These are phyloP conservation scores for Carpatolechia fugitivella DNA, from an alignment of 2,888 invertebrate genomes.

Conservation along the genomic window DNA sequence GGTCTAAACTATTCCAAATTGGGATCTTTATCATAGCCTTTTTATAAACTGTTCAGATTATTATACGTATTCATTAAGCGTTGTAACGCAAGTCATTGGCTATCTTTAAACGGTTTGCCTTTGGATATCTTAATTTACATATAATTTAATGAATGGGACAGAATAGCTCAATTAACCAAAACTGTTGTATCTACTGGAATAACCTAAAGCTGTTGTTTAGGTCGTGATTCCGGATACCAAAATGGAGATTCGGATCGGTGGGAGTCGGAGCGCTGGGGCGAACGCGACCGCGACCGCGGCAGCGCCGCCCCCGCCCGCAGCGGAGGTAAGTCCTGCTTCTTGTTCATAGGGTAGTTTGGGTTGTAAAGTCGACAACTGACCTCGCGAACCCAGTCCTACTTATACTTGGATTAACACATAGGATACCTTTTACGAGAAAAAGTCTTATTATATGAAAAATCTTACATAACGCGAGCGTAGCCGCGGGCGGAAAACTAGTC, in stretches of 20 bases:
- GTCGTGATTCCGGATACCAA: constrained; percentile 72
- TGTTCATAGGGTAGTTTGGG: no score
- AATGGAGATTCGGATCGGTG: constrained; percentile 75
- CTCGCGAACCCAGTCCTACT: no score
- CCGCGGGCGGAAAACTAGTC: no score
- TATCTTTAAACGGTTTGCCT: no score
- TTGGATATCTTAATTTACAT: background rate
- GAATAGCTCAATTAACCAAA: background rate
- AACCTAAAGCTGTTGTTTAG: constrained; percentile 27
- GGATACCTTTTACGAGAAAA: no score
- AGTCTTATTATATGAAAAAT: no score
- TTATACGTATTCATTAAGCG: no score
- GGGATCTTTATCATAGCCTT: background rate
- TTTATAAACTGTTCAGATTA: no score
- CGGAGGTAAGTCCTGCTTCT: constrained; percentile 39
- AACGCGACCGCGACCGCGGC: constrained; percentile 11
- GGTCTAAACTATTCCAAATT: background rate
- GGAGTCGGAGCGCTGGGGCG: constrained; percentile 55
- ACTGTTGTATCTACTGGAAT: background rate
- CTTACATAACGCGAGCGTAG: no score
- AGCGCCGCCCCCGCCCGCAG: constrained; percentile 36
- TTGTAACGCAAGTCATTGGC: no score
- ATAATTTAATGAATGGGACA: background rate
- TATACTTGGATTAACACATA: no score
- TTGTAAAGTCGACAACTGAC: no score